Evolutionary conservation across 2,113 vertebrate genomes (phyloP).

Genomic region (Eretmochelys imbricata): DNA sequence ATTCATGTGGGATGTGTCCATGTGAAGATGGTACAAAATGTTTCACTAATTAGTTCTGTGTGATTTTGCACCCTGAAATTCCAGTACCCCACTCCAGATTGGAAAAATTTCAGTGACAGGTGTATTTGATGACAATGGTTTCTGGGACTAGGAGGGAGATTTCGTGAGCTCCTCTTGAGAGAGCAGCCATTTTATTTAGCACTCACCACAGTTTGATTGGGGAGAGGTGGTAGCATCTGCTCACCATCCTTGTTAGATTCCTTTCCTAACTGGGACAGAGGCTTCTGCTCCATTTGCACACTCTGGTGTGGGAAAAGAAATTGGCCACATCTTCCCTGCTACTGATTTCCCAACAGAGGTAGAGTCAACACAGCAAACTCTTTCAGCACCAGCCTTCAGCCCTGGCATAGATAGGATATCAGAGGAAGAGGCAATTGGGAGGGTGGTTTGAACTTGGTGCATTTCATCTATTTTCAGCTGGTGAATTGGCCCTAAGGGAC

Average conservation of each 20-base stretch:
- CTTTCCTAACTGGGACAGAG: not conserved
- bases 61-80: not conserved
- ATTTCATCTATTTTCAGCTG: not conserved
- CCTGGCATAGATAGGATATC: not conserved
- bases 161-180: not conserved
- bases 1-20: not conserved
- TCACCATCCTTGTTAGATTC: not conserved
- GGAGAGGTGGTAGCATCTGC: slow-evolving; percentile 14
- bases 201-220: not conserved
- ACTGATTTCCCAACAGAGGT: not conserved
- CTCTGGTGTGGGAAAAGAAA: not conserved
- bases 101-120: not conserved
- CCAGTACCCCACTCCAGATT: not conserved
- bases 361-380: not conserved
- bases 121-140: slow-evolving; percentile 21
- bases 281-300: not conserved
- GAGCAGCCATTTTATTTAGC: slow-evolving; percentile 34
- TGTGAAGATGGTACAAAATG: not conserved
- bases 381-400: not conserved
- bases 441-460: not conserved
- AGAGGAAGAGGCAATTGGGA: not conserved
- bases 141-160: slow-evolving; percentile 23
- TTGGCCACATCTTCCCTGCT: not conserved
- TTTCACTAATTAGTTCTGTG: not conserved
- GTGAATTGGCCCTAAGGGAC: not conserved